Percentiles rank a stretch among this genome's conserved stretches.
Conservation (phyloP, 2,113 vertebrate species). For the Cariama cristata region DNA sequence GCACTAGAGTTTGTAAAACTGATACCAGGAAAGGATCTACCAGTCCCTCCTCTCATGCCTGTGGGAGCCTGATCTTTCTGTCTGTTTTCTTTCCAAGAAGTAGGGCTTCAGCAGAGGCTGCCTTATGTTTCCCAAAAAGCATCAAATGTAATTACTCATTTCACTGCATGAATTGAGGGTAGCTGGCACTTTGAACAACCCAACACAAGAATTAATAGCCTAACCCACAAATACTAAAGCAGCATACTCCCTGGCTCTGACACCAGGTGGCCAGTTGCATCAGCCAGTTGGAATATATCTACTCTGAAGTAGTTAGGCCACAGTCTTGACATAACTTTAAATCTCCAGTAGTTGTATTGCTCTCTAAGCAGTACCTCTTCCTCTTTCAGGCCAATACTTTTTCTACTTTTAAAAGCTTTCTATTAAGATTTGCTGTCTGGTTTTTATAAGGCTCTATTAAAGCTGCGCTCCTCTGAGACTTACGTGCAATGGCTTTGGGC, state of each 20-base stretch:
- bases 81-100: neutral
- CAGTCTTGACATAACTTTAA: neutral
- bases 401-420: neutral
- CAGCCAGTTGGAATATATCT: neutral
- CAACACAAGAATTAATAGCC: neutral
- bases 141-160: neutral
- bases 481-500: neutral
- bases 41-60: neutral
- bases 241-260: neutral
- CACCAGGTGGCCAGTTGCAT: no score
- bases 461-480: neutral
- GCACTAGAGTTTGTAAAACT: neutral
- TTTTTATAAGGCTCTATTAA: neutral
- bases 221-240: neutral
- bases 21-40: neutral
- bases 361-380: neutral
- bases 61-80: neutral
- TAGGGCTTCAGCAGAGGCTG: neutral
- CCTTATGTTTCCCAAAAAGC: neutral
- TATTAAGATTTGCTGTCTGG: neutral
- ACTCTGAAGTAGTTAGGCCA: neutral
- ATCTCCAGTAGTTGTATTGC: neutral
- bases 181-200: neutral
- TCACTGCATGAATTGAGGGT: neutral
- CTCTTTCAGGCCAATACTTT: neutral